Evolutionary conservation across 2,797 vertebrate genomes (phyloP), one percentile per base, ranked within the genome.

Genomic region (Telmatherina bonti): DNA sequence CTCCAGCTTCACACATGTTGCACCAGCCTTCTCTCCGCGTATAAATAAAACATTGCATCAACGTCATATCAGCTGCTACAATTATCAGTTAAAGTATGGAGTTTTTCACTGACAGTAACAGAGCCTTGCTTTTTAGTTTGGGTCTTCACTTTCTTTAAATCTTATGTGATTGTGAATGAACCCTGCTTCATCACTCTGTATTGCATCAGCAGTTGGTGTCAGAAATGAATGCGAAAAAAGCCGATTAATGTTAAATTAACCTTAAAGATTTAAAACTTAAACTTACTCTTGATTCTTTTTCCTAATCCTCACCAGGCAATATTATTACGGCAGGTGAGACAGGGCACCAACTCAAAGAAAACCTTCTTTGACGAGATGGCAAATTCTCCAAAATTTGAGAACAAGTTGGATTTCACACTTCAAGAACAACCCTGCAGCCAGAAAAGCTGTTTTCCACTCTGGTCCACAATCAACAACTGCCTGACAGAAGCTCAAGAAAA

Each of bases 1-100:
- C 49, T 53, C 26, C 26, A 20, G 27, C 15, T 16, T 18, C 2
- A 35, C 13, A 26, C n/a, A 22, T 36, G 22, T 38, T 53, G 51
- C 51, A 29, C 22, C 33, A 51, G 51, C 51, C 8, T 53, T 31
- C 18, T 53, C 15, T 51, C 4, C 18, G 22, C 33, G 41, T 30
- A 15, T 43, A 26, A 20, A 45, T 30, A 15, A 58, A 62, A 47
- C 24, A 20, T 16, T 24, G 1, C 24, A 38, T 60, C 30, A 27
- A 51, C 15, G 6, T 29, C 22, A 62, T 45, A 29, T 3, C 6
- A 22, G n/a, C 13, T 36, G 30, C 47, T 31, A 49, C 47, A 67
- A 20, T 67, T 72, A 49, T 33, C 38, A 47, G n/a, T 33, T 52
- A 36, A 26, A 47, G 6, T 59, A n/a, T 33, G 13, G 47, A 53